These are phyloP conservation scores for Drosophila diplacantha DNA, from an alignment of 2,888 invertebrate genomes.

Conservation along the genomic window DNA sequence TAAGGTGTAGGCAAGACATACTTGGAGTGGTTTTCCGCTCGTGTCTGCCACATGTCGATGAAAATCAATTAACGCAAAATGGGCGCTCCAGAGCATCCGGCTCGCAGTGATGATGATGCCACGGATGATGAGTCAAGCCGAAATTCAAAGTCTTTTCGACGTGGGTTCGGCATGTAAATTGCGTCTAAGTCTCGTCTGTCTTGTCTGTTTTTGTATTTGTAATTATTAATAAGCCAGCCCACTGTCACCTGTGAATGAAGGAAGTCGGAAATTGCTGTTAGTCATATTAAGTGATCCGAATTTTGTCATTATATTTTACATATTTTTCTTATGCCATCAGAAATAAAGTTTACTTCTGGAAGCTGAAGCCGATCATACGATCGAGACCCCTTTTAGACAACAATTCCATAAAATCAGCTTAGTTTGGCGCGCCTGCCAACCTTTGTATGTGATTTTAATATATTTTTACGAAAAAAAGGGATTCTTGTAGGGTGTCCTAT, in stretches of 20 bases:
- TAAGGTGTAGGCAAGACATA: slow-evolving; percentile 10
- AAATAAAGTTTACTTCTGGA: neutral
- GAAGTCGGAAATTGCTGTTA: slow-evolving; percentile 6
- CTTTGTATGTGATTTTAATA: too few relatives aligned
- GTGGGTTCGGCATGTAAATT: slow-evolving; percentile 40
- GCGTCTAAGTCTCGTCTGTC: slow-evolving; percentile 27
- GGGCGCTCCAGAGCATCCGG: slow-evolving; percentile 23
- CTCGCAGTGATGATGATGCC: slow-evolving; percentile 8
- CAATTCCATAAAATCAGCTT: too few relatives aligned
- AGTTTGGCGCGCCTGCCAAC: too few relatives aligned
- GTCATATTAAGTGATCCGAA: neutral
- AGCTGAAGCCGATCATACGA: too few relatives aligned
- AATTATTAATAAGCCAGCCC: slow-evolving; percentile 22
- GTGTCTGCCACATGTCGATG: slow-evolving; percentile 11
- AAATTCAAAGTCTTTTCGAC: slow-evolving; percentile 6
- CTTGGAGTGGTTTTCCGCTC: slow-evolving; percentile 14
- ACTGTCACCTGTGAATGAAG: slow-evolving; percentile 5
- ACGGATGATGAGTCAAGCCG: slow-evolving; percentile 27
- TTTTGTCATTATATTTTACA: neutral
- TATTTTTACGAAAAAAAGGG: too few relatives aligned
- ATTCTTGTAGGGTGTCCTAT: too few relatives aligned
- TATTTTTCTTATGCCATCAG: neutral
- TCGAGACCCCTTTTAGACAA: too few relatives aligned
- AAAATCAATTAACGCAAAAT: slow-evolving; percentile 30
- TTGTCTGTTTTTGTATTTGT: slow-evolving; percentile 1